Percentiles rank a stretch among this genome's conserved stretches.
Evolutionary conservation across 2,113 vertebrate species (phyloP).

Genomic region (Tenebrosternarchus preto): DNA sequence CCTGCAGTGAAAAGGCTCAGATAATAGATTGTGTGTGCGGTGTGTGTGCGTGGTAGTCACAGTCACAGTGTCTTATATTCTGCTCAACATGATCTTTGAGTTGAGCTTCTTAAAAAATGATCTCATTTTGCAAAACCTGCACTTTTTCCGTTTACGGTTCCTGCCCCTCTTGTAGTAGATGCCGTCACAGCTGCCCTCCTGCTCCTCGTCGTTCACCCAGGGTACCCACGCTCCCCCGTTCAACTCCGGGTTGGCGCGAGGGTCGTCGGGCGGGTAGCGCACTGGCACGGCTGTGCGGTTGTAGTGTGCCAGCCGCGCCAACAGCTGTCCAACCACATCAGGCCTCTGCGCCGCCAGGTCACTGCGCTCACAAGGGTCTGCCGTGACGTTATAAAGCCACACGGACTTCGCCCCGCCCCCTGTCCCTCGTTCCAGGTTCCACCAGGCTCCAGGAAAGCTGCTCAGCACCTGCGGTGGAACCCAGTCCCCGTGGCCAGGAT

Average conservation of each 20-base stretch:
- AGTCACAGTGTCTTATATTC: slow-evolving; percentile 73
- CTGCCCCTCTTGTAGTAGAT: slow-evolving; percentile 72
- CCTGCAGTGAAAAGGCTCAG: neutral
- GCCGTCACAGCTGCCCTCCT: slow-evolving; percentile 67
- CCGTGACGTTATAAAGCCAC: slow-evolving; percentile 95
- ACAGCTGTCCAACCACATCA: slow-evolving; percentile 81
- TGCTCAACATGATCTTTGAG: slow-evolving; percentile 86
- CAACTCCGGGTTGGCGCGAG: slow-evolving; percentile 81
- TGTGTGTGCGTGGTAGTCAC: neutral
- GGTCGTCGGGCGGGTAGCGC: slow-evolving; percentile 87
- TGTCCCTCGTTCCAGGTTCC: slow-evolving; percentile 87
- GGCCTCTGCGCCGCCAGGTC: slow-evolving; percentile 81
- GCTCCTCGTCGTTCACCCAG: slow-evolving; percentile 81
- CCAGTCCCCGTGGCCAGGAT: slow-evolving; percentile 93
- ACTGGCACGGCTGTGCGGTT: slow-evolving; percentile 88
- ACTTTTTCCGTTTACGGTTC: slow-evolving; percentile 79
- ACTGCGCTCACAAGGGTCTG: slow-evolving; percentile 85
- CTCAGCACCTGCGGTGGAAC: slow-evolving; percentile 87
- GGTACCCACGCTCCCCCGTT: slow-evolving; percentile 88
- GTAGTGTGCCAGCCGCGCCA: slow-evolving; percentile 82
- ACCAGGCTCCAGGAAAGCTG: slow-evolving; percentile 88
- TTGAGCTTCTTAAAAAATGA: slow-evolving; percentile 91
- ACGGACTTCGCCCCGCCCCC: slow-evolving; percentile 65
- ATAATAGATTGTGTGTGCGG: neutral
- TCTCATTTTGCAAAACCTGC: slow-evolving; percentile 84